phyloP scores from a whole-genome alignment of 2,797 vertebrate genomes.

The Novumbra hubbsi region DNA sequence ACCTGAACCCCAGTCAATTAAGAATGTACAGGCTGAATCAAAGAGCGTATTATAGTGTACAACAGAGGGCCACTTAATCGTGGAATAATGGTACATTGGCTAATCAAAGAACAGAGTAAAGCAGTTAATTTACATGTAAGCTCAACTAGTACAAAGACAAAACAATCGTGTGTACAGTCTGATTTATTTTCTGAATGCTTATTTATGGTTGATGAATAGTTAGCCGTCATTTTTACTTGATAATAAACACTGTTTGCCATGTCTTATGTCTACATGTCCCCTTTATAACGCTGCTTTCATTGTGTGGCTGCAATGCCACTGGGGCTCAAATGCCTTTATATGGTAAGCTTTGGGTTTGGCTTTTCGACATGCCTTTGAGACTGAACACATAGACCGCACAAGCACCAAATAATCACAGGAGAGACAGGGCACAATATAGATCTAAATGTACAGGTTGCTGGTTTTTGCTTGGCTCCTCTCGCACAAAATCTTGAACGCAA shows the following conservation, averaged over 20 bases:
- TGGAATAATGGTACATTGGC: background rate
- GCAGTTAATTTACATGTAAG: background rate
- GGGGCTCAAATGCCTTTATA: background rate
- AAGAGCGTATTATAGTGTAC: conserved; percentile 8
- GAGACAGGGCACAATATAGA: background rate
- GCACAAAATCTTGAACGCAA: conserved; percentile 19
- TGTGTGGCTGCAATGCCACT: background rate
- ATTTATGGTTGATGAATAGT: conserved; percentile 65
- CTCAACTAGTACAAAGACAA: conserved; percentile 15
- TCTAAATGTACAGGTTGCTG: conserved; percentile 7
- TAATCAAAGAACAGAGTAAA: background rate
- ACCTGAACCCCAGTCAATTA: conserved; percentile 34
- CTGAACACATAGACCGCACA: conserved; percentile 1
- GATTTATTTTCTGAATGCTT: conserved; percentile 64
- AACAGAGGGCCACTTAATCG: background rate
- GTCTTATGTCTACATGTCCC: background rate
- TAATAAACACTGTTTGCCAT: conserved; percentile 66
- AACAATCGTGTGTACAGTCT: conserved; percentile 51
- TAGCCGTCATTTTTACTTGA: conserved; percentile 47
- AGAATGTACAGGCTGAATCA: conserved; percentile 41
- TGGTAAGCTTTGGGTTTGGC: background rate
- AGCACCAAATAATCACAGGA: background rate
- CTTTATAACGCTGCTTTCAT: background rate
- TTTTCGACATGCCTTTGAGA: background rate
- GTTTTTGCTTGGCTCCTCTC: background rate